phyloP scores from a whole-genome alignment of 2,888 invertebrate species.

The Mesorhabditis sp. region DNA sequence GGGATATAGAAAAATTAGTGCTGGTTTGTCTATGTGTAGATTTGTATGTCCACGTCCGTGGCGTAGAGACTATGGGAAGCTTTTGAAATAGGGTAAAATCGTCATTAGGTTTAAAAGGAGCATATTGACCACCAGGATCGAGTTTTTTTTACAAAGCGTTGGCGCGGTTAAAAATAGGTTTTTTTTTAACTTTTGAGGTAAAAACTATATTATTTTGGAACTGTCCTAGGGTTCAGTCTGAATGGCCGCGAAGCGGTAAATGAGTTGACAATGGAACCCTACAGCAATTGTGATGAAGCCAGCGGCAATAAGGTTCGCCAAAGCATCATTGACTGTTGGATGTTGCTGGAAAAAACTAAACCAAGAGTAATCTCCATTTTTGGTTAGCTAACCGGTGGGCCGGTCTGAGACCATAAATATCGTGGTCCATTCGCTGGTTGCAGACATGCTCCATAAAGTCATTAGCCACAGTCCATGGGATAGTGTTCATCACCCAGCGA shows the following conservation, averaged over 20 bases:
- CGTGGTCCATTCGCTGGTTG: constrained; percentile 53
- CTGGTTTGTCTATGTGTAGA: too few species aligned
- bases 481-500: constrained; percentile 40
- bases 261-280: neutral
- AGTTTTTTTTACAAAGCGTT: too few species aligned
- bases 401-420: constrained; percentile 52
- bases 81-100: too few species aligned
- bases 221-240: too few species aligned
- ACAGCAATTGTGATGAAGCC: constrained; percentile 58
- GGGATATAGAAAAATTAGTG: neutral
- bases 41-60: too few species aligned
- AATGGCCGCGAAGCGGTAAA: too few species aligned
- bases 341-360: constrained; percentile 53
- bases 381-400: constrained; percentile 30
- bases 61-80: too few species aligned
- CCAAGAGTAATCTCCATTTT: neutral
- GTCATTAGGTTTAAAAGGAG: too few species aligned
- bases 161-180: too few species aligned
- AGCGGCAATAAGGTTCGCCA: constrained; percentile 59
- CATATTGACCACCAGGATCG: too few species aligned
- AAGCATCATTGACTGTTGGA: constrained; percentile 61
- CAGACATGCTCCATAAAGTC: constrained; percentile 54
- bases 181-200: too few species aligned
- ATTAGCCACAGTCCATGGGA: constrained; percentile 52
- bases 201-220: too few species aligned